These are phyloP conservation scores for Ceratosolen fusciceps DNA, from an alignment of 1,140 invertebrate species.

Conservation along the genomic window DNA sequence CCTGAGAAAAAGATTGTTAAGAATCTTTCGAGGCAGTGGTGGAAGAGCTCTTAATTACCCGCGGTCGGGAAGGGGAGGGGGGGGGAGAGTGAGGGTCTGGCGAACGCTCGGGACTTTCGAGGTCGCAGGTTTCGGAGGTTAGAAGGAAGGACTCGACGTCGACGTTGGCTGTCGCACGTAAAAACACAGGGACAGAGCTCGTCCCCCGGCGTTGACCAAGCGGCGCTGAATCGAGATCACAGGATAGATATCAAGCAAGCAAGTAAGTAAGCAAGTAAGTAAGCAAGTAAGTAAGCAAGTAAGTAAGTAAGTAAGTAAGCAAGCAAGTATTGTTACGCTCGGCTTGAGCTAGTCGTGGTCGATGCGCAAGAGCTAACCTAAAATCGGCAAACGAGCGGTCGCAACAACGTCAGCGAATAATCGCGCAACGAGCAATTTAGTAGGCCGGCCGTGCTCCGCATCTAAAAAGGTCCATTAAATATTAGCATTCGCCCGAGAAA, in stretches of 20 bases:
- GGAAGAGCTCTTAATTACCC: too few species aligned
- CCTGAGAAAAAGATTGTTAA: too few species aligned
- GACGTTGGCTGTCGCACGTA: not conserved
- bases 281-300: too few species aligned
- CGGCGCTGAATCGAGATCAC: not conserved
- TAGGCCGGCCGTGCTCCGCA: not conserved
- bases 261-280: too few species aligned
- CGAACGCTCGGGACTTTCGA: too few species aligned
- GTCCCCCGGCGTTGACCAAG: not conserved
- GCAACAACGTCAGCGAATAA: not conserved
- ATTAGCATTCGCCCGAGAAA: slow-evolving; percentile 27
- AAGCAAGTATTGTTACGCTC: not conserved
- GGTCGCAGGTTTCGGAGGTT: too few species aligned
- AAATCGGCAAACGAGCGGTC: slow-evolving; percentile 11
- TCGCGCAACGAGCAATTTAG: slow-evolving; percentile 2
- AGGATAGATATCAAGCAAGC: too few species aligned
- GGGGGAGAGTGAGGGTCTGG: too few species aligned
- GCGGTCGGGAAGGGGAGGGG: too few species aligned
- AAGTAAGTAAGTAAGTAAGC: too few species aligned
- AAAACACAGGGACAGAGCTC: not conserved
- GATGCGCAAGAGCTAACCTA: slow-evolving; percentile 7
- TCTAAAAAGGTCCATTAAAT: slow-evolving; percentile 29
- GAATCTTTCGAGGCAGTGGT: too few species aligned
- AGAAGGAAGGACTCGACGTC: too few species aligned
- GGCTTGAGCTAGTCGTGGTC: not conserved